A percentile compares a stretch with the other conserved stretches of the same genome.
Conservation (phyloP, 2,888 invertebrate species). For the Leptinotarsa juncta region DNA sequence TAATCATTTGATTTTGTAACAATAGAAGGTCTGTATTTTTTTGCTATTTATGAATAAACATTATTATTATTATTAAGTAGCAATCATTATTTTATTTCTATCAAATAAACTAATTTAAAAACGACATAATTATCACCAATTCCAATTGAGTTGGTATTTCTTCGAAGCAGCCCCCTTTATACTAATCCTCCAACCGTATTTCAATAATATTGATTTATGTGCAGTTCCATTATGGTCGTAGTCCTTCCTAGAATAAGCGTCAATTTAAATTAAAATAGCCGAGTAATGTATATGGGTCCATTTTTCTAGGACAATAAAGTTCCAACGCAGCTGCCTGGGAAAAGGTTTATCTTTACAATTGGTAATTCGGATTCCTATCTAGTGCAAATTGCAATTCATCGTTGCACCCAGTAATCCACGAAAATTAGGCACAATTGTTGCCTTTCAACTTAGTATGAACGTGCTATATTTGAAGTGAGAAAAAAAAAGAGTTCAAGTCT, state of each 20-base stretch:
- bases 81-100: too few species aligned
- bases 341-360: slow-evolving; percentile 1
- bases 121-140: too few species aligned
- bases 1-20: too few species aligned
- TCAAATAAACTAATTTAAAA: too few species aligned
- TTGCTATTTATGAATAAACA: too few species aligned
- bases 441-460: too few species aligned
- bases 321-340: slow-evolving; percentile 1
- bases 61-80: too few species aligned
- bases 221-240: neutral
- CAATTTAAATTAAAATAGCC: slow-evolving; percentile 8
- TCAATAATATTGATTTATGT: neutral
- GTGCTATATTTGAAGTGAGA: too few species aligned
- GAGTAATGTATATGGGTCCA: neutral
- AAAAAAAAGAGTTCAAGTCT: too few species aligned
- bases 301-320: slow-evolving; percentile 6
- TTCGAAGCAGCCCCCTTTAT: neutral
- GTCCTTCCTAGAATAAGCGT: neutral
- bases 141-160: neutral
- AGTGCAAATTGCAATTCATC: neutral
- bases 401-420: neutral
- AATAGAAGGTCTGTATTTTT: too few species aligned
- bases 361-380: neutral
- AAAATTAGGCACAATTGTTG: neutral
- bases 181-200: neutral